phyloP scores from a whole-genome alignment of 2,888 invertebrate genomes.

The Ditula angustiorana region DNA sequence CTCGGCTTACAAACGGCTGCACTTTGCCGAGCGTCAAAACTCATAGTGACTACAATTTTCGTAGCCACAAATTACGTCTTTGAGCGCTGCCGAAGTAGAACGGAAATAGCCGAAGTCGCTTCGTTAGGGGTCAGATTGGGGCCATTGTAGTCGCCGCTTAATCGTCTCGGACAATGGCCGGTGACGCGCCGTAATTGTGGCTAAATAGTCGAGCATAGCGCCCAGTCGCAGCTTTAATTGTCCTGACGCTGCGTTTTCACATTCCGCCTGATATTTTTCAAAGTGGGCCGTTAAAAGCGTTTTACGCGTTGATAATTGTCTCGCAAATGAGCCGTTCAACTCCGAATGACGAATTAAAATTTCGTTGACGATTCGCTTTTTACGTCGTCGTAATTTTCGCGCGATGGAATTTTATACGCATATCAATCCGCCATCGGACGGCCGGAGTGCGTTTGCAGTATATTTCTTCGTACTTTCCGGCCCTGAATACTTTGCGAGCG shows the following conservation, averaged over 20 bases:
- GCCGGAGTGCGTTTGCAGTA: slow-evolving; percentile 18
- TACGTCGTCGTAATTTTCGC: slow-evolving; percentile 67
- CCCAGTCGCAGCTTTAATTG: slow-evolving; percentile 41
- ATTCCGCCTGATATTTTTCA: slow-evolving; percentile 55
- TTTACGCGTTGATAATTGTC: slow-evolving; percentile 75
- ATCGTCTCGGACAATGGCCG: slow-evolving; percentile 80
- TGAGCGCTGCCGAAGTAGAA: slow-evolving; percentile 69
- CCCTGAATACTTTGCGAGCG: slow-evolving; percentile 51
- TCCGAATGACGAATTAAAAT: slow-evolving; percentile 72
- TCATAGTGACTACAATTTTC: slow-evolving; percentile 72
- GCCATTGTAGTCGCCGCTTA: slow-evolving; percentile 75
- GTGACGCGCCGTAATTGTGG: slow-evolving; percentile 78
- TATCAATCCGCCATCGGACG: slow-evolving; percentile 18
- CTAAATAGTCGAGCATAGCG: slow-evolving; percentile 68
- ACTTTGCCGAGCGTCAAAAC: slow-evolving; percentile 62
- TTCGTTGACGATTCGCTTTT: slow-evolving; percentile 69
- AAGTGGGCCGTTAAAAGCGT: slow-evolving; percentile 65
- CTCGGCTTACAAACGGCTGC: slow-evolving; percentile 72
- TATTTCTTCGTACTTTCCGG: slow-evolving; percentile 54
- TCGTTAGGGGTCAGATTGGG: slow-evolving; percentile 80
- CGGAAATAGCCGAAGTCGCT: slow-evolving; percentile 80
- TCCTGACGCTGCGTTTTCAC: slow-evolving; percentile 41
- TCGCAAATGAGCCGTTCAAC: slow-evolving; percentile 67
- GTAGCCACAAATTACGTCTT: slow-evolving; percentile 82
- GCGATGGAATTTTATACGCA: slow-evolving; percentile 62